phyloP scores from a whole-genome alignment of 2,888 invertebrate species.

The Andrena chrysosceles region DNA sequence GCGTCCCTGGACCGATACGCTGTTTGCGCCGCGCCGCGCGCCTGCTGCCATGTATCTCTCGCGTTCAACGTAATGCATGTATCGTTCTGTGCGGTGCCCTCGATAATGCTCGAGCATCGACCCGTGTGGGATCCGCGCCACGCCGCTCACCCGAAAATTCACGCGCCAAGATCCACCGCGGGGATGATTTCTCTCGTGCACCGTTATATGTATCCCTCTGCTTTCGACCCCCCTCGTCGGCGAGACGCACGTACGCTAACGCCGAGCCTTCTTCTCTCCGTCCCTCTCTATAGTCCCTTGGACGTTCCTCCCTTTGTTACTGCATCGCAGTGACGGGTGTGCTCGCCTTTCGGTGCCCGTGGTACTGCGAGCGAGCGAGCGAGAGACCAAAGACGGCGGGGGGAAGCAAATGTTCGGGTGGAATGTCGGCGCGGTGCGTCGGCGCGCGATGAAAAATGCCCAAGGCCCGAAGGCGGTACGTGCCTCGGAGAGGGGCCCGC shows the following conservation, averaged over 20 bases:
- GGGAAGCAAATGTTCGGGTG: slow-evolving; percentile 53
- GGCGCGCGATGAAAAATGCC: slow-evolving; percentile 77
- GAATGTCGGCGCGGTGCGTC: slow-evolving; percentile 70
- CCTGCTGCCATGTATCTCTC: slow-evolving; percentile 53
- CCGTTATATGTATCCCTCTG: neutral
- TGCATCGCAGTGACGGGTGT: neutral
- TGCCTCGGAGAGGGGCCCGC: slow-evolving; percentile 73
- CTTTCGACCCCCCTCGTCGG: neutral
- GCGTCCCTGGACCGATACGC: slow-evolving; percentile 20
- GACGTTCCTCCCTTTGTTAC: neutral
- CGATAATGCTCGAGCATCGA: slow-evolving; percentile 56
- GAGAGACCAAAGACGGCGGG: slow-evolving; percentile 23
- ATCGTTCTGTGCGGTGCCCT: slow-evolving; percentile 69
- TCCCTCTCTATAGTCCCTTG: neutral
- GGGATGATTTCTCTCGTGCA: slow-evolving; percentile 60
- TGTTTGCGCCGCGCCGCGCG: slow-evolving; percentile 15
- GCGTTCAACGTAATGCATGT: slow-evolving; percentile 63
- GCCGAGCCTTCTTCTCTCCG: neutral
- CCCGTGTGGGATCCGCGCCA: slow-evolving; percentile 44
- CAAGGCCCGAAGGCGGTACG: slow-evolving; percentile 74
- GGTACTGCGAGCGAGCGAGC: neutral
- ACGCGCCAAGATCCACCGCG: slow-evolving; percentile 19
- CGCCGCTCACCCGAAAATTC: slow-evolving; percentile 39
- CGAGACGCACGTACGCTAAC: too few relatives aligned
- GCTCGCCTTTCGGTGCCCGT: slow-evolving; percentile 6